phyloP scores from a whole-genome alignment of 1,140 invertebrate genomes.

The Drosophila asahinai region DNA sequence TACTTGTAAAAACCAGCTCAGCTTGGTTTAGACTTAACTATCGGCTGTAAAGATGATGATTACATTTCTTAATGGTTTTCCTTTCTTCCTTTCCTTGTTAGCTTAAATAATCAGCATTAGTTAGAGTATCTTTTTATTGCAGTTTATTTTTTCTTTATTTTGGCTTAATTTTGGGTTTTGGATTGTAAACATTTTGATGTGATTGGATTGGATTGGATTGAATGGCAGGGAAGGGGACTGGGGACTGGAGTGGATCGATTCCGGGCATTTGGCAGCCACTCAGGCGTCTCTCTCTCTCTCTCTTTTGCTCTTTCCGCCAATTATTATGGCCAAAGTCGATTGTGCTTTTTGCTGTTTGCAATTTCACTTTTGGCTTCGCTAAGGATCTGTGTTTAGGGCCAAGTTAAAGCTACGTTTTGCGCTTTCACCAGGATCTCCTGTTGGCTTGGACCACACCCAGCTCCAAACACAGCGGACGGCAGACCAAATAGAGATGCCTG shows the following conservation, averaged over 20 bases:
- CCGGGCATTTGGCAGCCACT: constrained; percentile 55
- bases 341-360: constrained; percentile 52
- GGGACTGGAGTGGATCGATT: constrained; percentile 28
- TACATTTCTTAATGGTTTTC: not conserved
- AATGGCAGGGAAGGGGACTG: not conserved
- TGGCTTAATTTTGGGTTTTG: constrained; percentile 28
- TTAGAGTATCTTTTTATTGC: constrained; percentile 38
- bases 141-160: constrained; percentile 21
- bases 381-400: constrained; percentile 5
- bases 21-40: not conserved
- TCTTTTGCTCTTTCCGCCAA: constrained; percentile 56
- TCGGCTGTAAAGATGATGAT: constrained; percentile 3
- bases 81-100: not conserved
- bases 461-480: not conserved
- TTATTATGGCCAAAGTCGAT: constrained; percentile 61
- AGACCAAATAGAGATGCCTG: constrained; percentile 27
- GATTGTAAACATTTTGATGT: constrained; percentile 36
- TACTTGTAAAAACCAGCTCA: not conserved
- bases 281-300: constrained; percentile 60
- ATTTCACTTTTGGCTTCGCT: constrained; percentile 32
- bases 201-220: constrained; percentile 24
- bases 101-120: constrained; percentile 1
- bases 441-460: constrained; percentile 25
- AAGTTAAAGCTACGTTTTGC: not conserved
- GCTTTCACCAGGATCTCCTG: constrained; percentile 28